Base-by-base conservation (phyloP, 2,113 vertebrate genomes). In the Aspiorhynchus laticeps region DNA sequence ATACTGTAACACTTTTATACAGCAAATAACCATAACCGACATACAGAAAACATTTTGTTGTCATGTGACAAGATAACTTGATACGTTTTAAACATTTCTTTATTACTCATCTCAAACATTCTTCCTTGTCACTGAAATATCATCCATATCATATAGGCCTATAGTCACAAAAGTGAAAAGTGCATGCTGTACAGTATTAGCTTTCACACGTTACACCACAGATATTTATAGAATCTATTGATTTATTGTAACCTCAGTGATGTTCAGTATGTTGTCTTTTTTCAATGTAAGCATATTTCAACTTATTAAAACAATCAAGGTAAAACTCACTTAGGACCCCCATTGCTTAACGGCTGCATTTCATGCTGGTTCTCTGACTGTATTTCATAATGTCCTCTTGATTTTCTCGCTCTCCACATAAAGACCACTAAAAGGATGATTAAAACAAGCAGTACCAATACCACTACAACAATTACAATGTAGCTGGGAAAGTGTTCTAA, bases 401-500 rank as follows among this genome's bases (percentile, higher is more conserved):
- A 11, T 31, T 31, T 46, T 0, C 5, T 43, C 38, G 0, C 46
- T 46, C 0, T 81, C 80, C 59, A 65, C 36, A 21, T 0, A 5
- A 3, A 28, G 8, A 65, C 1, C 5, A 6, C 0, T 0, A 63
- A 2, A 65, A 19, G 0, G 5, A 43, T 26, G 0, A 81, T 12
- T 41, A 65, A 2, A 46, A 43, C 2, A 15, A 76, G 0, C 8
- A 31, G 2, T 43, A 0, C 4, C 1, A 10, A 10, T 46, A 65
- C 0, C 2, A 7, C 1, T 28, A 12, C 7, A 65, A 28, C 2
- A 81, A 31, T 21, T 17, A 0, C 0, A 9, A 46, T 10, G n/a
- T 65, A 19, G 14, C 3, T 12, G n/a, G 12, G 2, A 65, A 2
- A 21, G 8, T 28, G 28, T 8, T 19, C 80, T 81, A 43, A 28